phyloP scores from a whole-genome alignment of 2,888 invertebrate species.

The Drepanosiphum platanoidis region DNA sequence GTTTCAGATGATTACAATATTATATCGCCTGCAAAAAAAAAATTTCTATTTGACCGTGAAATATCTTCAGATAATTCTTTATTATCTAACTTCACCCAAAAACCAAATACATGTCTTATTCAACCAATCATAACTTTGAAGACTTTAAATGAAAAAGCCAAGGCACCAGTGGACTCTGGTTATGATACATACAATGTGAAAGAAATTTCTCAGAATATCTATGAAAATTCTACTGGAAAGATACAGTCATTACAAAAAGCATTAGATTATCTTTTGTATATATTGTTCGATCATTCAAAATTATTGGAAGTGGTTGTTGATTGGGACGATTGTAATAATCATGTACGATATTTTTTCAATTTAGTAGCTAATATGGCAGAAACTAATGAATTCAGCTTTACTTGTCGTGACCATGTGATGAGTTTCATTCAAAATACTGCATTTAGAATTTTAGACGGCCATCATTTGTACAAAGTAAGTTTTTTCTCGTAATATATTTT shows the following conservation, averaged over 20 bases:
- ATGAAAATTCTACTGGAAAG: neutral
- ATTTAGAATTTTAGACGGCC: conserved; percentile 42
- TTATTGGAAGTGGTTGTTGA: neutral
- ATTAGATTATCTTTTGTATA: conserved; percentile 23
- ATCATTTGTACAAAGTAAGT: conserved; percentile 42
- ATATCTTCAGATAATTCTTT: neutral
- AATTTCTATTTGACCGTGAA: neutral
- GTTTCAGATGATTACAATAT: conserved; percentile 14
- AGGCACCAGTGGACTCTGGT: conserved; percentile 16
- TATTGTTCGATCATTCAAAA: conserved; percentile 34
- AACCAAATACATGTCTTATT: conserved; percentile 19
- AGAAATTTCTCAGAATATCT: neutral
- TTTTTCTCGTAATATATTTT: neutral
- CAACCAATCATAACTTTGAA: conserved; percentile 51
- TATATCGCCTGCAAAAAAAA: neutral
- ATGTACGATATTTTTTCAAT: conserved; percentile 25
- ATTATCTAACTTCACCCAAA: neutral
- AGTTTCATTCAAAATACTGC: conserved; percentile 21
- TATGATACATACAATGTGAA: neutral
- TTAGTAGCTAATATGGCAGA: conserved; percentile 16
- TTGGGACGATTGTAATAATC: conserved; percentile 38
- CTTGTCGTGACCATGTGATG: conserved; percentile 27
- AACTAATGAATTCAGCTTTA: conserved; percentile 25
- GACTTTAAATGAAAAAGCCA: conserved; percentile 6
- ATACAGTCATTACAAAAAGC: conserved; percentile 24